Evolutionary conservation across 2,797 vertebrate species (phyloP).

Genomic region (Chiroxiphia lanceolata): DNA sequence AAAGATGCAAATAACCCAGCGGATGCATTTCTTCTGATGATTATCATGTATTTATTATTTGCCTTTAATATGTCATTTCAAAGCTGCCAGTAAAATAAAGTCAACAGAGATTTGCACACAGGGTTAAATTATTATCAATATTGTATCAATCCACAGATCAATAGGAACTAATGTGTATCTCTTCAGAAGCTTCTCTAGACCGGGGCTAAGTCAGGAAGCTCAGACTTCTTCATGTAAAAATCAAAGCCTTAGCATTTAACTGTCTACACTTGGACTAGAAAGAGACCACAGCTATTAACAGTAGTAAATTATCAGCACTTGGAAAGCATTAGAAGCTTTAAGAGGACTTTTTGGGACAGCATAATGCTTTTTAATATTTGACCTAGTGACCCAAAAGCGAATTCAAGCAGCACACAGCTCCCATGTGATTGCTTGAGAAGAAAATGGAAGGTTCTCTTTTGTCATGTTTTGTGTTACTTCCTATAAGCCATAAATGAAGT

Average conservation of each 20-base stretch:
- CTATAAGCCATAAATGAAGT: conserved; percentile 59
- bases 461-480: conserved; percentile 41
- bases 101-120: neutral
- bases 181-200: neutral
- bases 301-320: conserved; percentile 32
- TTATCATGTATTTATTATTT: neutral
- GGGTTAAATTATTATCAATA: neutral
- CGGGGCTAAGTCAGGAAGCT: neutral
- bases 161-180: neutral
- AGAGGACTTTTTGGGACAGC: conserved; percentile 43
- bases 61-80: neutral
- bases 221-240: neutral
- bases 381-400: conserved; percentile 29
- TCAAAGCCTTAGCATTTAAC: conserved; percentile 21
- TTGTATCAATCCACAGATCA: neutral
- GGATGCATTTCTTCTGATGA: neutral
- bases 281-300: neutral
- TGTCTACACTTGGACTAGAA: neutral
- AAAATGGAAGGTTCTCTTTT: conserved; percentile 30
- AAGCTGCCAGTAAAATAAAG: neutral
- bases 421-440: conserved; percentile 43
- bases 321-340: conserved; percentile 39
- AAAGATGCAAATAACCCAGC: neutral
- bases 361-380: conserved; percentile 56
- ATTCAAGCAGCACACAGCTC: conserved; percentile 42